Conservation (phyloP, 1,140 invertebrate genomes). For the Drosophila insularis region DNA sequence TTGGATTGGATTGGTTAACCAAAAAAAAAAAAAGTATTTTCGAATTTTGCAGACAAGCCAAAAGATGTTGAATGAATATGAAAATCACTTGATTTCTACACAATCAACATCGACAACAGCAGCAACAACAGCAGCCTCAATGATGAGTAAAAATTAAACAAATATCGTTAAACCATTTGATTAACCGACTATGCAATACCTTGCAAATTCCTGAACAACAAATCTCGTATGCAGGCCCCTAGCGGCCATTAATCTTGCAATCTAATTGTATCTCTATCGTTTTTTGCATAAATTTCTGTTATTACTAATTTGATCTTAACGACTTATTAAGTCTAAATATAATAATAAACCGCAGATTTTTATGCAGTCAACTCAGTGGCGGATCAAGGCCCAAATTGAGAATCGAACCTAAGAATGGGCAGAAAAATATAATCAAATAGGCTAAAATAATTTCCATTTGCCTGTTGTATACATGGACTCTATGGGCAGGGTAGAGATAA, state of each 20-base stretch:
- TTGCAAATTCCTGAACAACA: not conserved
- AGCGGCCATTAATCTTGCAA: too few species aligned
- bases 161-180: not conserved
- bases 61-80: conserved; percentile 64
- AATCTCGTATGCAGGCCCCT: too few species aligned
- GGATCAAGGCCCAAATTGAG: too few species aligned
- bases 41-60: conserved; percentile 63
- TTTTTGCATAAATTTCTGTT: too few species aligned
- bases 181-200: not conserved
- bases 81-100: conserved; percentile 75
- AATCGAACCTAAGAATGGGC: too few species aligned
- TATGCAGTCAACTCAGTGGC: too few species aligned
- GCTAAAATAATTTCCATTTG: too few species aligned
- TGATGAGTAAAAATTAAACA: conserved; percentile 54
- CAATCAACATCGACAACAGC: conserved; percentile 25
- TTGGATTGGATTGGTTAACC: conserved; percentile 53
- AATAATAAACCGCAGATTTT: too few species aligned
- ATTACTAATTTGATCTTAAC: too few species aligned
- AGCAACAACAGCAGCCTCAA: conserved; percentile 17
- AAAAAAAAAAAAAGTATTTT: conserved; percentile 33
- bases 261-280: too few species aligned
- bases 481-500: not conserved
- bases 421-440: too few species aligned
- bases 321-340: too few species aligned
- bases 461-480: not conserved